These are phyloP conservation scores for Centropristis striata DNA, from an alignment of 2,113 vertebrate species.

Conservation along the genomic window DNA sequence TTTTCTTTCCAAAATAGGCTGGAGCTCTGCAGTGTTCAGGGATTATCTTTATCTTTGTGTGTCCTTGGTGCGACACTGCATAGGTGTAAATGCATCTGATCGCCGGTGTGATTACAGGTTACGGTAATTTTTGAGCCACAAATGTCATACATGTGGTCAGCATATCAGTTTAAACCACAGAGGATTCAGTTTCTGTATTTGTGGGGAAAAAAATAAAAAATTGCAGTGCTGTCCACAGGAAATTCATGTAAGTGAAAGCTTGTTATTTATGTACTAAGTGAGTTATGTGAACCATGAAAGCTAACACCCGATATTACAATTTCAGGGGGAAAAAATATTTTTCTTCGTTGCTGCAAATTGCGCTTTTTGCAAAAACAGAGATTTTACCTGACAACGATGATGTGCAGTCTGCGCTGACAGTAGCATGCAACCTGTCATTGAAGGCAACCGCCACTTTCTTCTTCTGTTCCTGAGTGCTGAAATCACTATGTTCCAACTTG, in stretches of 20 bases:
- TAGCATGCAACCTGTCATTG: conserved; percentile 64
- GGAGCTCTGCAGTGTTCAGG: neutral
- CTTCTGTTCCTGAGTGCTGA: conserved; percentile 58
- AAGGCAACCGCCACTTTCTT: conserved; percentile 65
- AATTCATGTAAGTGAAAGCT: conserved; percentile 35
- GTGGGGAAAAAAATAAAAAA: conserved; percentile 7
- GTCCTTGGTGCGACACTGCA: neutral
- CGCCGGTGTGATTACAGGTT: conserved; percentile 4
- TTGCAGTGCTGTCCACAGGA: neutral
- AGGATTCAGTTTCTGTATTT: conserved; percentile 25
- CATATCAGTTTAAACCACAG: neutral
- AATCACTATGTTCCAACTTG: conserved; percentile 70
- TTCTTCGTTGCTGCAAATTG: conserved; percentile 23
- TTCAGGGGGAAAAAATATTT: conserved; percentile 29
- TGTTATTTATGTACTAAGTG: conserved; percentile 33
- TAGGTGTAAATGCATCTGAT: neutral
- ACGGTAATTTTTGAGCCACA: neutral
- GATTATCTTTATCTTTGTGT: neutral
- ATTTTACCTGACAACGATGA: conserved; percentile 48
- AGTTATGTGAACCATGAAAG: conserved; percentile 22
- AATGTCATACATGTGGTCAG: neutral
- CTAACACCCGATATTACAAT: conserved; percentile 38
- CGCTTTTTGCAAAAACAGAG: conserved; percentile 41
- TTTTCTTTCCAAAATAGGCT: neutral
- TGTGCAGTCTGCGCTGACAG: conserved; percentile 45